Evolutionary conservation across 2,113 vertebrate genomes (phyloP).

Genomic region (Perca fluviatilis): DNA sequence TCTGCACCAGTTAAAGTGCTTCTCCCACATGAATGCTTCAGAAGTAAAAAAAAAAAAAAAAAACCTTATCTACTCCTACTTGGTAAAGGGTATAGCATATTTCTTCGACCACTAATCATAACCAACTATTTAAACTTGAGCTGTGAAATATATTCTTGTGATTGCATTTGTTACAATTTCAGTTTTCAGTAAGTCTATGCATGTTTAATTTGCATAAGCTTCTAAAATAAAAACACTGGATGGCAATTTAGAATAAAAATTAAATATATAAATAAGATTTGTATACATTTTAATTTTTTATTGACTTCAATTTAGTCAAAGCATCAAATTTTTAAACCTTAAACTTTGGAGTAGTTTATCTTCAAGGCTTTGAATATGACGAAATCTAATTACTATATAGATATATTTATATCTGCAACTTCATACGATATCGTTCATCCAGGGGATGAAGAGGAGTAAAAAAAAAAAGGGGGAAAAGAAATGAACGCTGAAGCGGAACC

Average conservation of each 20-base stretch:
- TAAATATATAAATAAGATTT: background rate
- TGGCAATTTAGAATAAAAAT: background rate
- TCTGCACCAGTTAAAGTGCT: background rate
- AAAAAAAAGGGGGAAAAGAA: background rate
- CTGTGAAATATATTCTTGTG: no score
- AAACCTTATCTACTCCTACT: background rate
- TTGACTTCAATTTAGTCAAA: no score
- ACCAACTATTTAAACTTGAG: background rate
- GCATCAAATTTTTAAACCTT: no score
- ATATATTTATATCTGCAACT: no score
- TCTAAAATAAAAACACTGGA: no score
- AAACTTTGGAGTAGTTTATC: background rate
- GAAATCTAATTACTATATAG: background rate
- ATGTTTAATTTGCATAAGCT: background rate
- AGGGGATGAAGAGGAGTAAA: no score
- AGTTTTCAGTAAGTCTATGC: background rate
- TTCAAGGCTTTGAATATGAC: background rate
- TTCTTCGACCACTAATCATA: no score
- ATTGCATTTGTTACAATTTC: background rate
- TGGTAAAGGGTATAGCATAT: background rate
- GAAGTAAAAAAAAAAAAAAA: no score
- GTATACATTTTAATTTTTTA: no score
- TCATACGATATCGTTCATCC: background rate
- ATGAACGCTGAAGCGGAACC: conserved; percentile 21
- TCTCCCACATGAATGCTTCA: background rate